These are phyloP conservation scores for Ariolimax columbianus DNA, from an alignment of 2,888 invertebrate genomes.

Conservation along the genomic window DNA sequence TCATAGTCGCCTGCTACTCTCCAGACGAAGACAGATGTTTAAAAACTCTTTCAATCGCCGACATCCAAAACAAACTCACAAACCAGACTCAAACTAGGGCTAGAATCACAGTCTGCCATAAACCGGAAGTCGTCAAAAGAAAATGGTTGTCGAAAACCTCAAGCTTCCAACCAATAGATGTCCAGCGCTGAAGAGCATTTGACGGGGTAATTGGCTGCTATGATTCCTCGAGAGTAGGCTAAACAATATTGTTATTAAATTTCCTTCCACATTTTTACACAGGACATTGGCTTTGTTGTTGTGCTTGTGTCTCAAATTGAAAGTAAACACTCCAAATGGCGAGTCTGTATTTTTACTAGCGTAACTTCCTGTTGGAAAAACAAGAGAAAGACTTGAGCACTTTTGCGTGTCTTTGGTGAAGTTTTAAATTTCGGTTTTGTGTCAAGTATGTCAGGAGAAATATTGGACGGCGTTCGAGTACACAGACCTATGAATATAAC, in stretches of 20 bases:
- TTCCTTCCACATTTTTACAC: conserved; percentile 20
- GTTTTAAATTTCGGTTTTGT: too few relatives aligned
- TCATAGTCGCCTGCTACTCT: neutral
- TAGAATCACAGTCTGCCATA: conserved; percentile 25
- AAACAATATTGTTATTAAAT: conserved; percentile 41
- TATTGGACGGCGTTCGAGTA: too few relatives aligned
- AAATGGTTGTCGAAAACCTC: conserved; percentile 27
- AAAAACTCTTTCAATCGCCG: neutral
- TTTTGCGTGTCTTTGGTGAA: too few relatives aligned
- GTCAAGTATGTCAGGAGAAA: too few relatives aligned
- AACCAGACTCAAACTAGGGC: neutral
- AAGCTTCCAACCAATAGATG: neutral
- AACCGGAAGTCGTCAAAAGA: conserved; percentile 33
- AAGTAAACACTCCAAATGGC: conserved; percentile 28
- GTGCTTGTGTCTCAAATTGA: conserved; percentile 30
- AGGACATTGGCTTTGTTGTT: neutral
- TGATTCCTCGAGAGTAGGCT: conserved; percentile 5
- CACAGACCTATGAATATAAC: too few relatives aligned
- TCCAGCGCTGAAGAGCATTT: conserved; percentile 21
- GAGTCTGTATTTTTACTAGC: neutral
- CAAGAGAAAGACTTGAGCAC: neutral
- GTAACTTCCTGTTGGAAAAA: neutral
- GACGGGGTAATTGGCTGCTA: conserved; percentile 39
- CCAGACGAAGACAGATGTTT: neutral
- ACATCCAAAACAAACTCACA: neutral